Base-by-base conservation (phyloP, 1,140 invertebrate genomes). In the Ceratina australensis region DNA sequence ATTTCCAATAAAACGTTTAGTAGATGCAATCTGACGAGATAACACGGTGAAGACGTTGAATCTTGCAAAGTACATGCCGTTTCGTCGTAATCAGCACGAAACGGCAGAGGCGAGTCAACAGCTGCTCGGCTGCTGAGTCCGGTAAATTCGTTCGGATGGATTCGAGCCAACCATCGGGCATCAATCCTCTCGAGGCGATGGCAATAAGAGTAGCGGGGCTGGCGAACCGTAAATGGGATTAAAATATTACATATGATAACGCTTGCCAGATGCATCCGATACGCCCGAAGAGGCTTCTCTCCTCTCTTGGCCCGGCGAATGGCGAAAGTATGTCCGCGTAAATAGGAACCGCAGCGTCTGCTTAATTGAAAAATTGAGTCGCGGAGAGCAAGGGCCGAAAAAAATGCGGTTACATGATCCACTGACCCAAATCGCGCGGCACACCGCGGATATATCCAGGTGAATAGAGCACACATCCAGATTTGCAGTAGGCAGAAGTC, bases 321-420 rank as follows among this genome's bases (percentile, higher is more conserved):
- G 71, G 81, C 72, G 56, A 80, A 86, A 87, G 82, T 78, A 84
- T 85, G 80, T 85, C 74, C 63, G 61, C 20, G 66, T 61, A 42
- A 42, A 42, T 42, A 57, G 24, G 63, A 80, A 89, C 85, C 87
- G 78, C 87, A 77, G 65, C 61, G 74, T 66, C 63, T 79, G 82
- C 80, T 84, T 91, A 89, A 91, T 91, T 89, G 89, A 83, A 81
- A 82, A 89, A 89, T 86, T 68, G 84, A 89, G 86, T 90, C 87
- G 52, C 50, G 52, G 52, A 59, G 33, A 54, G 52, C 22, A 20
- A n/a, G 42, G 61, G 33, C 5, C 33, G 69, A 65, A 85, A 89
- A 86, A 86, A 87, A 78, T 86, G 88, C 67, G 87, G 85, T 90
- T 89, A 68, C 71, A 83, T 86, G 88, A 90, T 90, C 87, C 86